These are phyloP conservation scores for Melanotaenia pygmaea DNA, from an alignment of 2,797 vertebrate genomes.

Conservation along the genomic window DNA sequence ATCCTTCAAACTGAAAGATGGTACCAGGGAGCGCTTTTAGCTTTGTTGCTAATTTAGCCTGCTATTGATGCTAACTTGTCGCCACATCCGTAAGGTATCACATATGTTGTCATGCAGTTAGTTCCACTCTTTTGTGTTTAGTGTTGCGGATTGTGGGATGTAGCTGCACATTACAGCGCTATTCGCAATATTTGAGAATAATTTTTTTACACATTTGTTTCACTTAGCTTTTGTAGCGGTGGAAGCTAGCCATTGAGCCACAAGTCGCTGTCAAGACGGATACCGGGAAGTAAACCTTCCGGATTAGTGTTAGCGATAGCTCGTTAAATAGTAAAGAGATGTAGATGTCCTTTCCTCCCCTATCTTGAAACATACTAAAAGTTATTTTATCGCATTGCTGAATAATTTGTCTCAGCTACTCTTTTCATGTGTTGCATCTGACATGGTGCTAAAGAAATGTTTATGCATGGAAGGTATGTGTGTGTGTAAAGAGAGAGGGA, in stretches of 20 bases:
- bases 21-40: conserved; percentile 46
- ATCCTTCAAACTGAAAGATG: conserved; percentile 53
- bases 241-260: conserved; percentile 57
- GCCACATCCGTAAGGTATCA: conserved; percentile 43
- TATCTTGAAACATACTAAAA: too few relatives aligned
- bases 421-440: not conserved
- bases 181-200: not conserved
- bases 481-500: conserved; percentile 1
- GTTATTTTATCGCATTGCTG: not conserved
- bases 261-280: conserved; percentile 65
- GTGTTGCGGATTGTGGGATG: not conserved
- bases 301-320: not conserved
- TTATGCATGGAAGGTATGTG: not conserved
- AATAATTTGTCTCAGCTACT: not conserved
- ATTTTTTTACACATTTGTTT: not conserved
- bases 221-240: conserved; percentile 32
- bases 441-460: too few relatives aligned
- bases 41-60: conserved; percentile 65
- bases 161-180: not conserved
- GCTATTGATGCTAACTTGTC: conserved; percentile 61
- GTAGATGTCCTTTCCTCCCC: not conserved
- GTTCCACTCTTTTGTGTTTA: conserved; percentile 2
- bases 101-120: conserved; percentile 64
- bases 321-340: not conserved
- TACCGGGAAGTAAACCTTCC: conserved; percentile 64